Conservation (phyloP, 37 sponge, comb jelly and placozoan species). For the Agelas oroides region DNA sequence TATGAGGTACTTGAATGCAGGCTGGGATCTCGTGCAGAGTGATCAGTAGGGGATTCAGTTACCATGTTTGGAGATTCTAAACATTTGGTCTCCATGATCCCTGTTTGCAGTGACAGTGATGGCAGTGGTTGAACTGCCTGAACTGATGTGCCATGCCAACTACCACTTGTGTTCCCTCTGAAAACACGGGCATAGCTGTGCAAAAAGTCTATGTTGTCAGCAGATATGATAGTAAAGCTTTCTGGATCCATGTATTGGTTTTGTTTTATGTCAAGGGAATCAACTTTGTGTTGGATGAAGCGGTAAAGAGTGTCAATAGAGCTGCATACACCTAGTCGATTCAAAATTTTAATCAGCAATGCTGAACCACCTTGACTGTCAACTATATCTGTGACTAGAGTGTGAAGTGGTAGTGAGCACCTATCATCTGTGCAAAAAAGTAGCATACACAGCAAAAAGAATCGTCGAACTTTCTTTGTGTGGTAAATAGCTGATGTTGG, state of each 20-base stretch:
- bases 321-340: slow-evolving; percentile 24
- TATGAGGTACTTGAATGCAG: too few species aligned
- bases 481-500: too few species aligned
- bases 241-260: not conserved
- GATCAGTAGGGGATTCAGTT: too few species aligned
- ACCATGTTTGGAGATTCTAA: too few species aligned
- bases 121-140: slow-evolving; percentile 34
- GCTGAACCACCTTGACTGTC: slow-evolving; percentile 27
- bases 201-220: too few species aligned
- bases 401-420: slow-evolving; percentile 33
- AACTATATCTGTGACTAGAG: slow-evolving; percentile 18
- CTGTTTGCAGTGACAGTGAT: too few species aligned
- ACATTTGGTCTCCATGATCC: too few species aligned
- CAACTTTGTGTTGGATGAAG: slow-evolving; percentile 4
- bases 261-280: not conserved
- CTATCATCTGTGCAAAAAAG: slow-evolving; percentile 5
- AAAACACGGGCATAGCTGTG: slow-evolving; percentile 37
- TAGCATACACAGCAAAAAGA: slow-evolving; percentile 7
- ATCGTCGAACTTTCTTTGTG: not conserved
- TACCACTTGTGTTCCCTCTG: not conserved
- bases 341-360: slow-evolving; percentile 12
- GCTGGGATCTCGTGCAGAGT: too few species aligned
- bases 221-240: slow-evolving; percentile 9
- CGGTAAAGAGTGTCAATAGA: slow-evolving; percentile 4
- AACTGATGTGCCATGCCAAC: slow-evolving; percentile 45